These are phyloP conservation scores for Byasa hedistus DNA, from an alignment of 2,888 invertebrate species.

Conservation along the genomic window DNA sequence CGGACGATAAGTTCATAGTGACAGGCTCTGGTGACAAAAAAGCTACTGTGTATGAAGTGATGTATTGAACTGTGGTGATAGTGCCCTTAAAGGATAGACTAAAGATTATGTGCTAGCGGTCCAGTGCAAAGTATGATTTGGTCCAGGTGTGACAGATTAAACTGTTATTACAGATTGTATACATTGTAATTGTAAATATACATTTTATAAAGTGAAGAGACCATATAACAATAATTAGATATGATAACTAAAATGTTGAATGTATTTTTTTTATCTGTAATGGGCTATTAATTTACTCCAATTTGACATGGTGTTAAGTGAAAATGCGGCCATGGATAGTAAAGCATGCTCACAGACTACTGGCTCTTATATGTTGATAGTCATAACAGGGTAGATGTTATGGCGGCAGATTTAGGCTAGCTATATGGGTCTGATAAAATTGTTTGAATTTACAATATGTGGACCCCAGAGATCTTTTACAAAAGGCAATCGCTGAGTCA, in stretches of 20 bases:
- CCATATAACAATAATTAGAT: neutral
- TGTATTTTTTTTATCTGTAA: too few species aligned
- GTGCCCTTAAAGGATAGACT: constrained; percentile 41
- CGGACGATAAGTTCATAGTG: constrained; percentile 98
- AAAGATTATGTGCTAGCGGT: constrained; percentile 45
- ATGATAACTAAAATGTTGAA: neutral
- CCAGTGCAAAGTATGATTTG: constrained; percentile 44
- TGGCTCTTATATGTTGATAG: too few species aligned
- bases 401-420: too few species aligned
- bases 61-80: constrained; percentile 80
- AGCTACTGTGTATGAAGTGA: constrained; percentile 97
- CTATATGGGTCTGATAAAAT: too few species aligned
- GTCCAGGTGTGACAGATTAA: constrained; percentile 31
- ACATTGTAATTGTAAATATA: constrained; percentile 9
- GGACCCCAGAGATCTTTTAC: too few species aligned
- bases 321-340: too few species aligned
- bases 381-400: too few species aligned
- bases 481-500: too few species aligned
- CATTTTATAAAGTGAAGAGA: neutral
- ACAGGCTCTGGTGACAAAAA: constrained; percentile 99
- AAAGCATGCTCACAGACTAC: too few species aligned
- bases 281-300: too few species aligned
- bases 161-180: constrained; percentile 13
- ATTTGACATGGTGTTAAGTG: too few species aligned
- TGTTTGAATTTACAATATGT: too few species aligned